Evolutionary conservation across 2,797 vertebrate species (phyloP).

Genomic region (Xerus rutilus): DNA sequence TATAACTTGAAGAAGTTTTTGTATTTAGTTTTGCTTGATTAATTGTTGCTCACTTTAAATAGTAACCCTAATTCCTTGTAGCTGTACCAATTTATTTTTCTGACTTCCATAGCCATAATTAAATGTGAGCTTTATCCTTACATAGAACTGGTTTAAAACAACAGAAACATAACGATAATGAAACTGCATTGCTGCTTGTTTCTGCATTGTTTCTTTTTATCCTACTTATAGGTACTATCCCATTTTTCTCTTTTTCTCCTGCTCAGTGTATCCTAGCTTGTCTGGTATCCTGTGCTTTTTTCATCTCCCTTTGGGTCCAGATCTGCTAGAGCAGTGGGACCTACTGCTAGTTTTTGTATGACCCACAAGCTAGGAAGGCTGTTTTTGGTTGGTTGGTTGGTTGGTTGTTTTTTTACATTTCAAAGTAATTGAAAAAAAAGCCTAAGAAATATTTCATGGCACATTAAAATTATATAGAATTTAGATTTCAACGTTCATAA

Average conservation of each 20-base stretch:
- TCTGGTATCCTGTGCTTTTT: not conserved
- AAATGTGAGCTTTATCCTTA: not conserved
- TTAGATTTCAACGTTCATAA: constrained; percentile 17
- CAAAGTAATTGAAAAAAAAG: constrained; percentile 39
- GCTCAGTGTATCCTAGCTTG: not conserved
- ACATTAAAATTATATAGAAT: constrained; percentile 30
- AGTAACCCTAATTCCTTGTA: not conserved
- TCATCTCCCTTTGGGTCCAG: not conserved
- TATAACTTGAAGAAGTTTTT: not conserved
- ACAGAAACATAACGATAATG: not conserved
- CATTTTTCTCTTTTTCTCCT: not conserved
- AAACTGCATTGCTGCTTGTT: not conserved
- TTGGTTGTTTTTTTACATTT: not conserved
- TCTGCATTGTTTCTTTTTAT: not conserved
- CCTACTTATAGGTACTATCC: not conserved
- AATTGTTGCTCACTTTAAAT: not conserved
- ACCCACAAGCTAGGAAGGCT: not conserved
- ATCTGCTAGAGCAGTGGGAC: not conserved
- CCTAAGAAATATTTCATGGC: constrained; percentile 4
- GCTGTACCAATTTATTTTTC: not conserved
- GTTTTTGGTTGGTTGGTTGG: not conserved
- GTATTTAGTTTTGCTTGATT: not conserved
- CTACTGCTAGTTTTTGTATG: not conserved
- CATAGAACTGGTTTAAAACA: constrained; percentile 9
- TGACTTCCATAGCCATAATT: constrained; percentile 17